Evolutionary conservation across 2,797 vertebrate genomes (phyloP), one percentile per base, ranked within the genome.

Genomic region (Anabas testudineus): DNA sequence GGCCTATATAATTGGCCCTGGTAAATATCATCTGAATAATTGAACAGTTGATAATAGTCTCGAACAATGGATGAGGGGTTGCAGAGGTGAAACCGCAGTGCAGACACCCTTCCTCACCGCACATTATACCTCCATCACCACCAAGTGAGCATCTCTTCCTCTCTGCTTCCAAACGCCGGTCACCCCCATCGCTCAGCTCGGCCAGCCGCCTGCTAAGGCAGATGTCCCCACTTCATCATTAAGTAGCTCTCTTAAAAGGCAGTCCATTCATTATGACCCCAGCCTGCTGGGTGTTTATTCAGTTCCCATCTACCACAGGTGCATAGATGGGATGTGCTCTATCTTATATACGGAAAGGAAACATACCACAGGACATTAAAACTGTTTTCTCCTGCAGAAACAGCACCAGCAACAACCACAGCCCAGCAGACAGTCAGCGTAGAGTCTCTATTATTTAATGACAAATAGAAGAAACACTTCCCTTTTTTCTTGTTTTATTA

Each of bases 11-110:
- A 92, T 91, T 90, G 87, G 89, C 91, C 82, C 91, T 90, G 91
- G 93, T 95, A 94, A 95, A 95, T 92, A 93, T 88, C 90, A 85
- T 82, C 81, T 95, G 90, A 95, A 95, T 95, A 91, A 95, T 95
- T 94, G 84, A 95, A 92, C 83, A 90, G 83, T 58, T 88, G 88
- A 92, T 92, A 89, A 92, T 93, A 93, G 91, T 91, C 84, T 88
- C 52, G 60, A 92, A 92, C 91, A 93, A 93, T 92, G 83, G 91
- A 92, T 88, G 83, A 83, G 90, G 86, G 88, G 92, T 88, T 90
- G 88, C 87, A 86, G 89, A 90, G 93, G 92, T 94, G 92, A 94
- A 93, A 93, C 93, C 91, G 81, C 92, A 90, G 85, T 87, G 90
- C 91, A 90, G 82, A 87, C 87, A 86, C 90, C 90, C 89, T 75